A percentile compares a stretch with the other conserved stretches of the same genome.
Conservation (phyloP, 2,888 invertebrate species). For the Meiosimyza platycephala region DNA sequence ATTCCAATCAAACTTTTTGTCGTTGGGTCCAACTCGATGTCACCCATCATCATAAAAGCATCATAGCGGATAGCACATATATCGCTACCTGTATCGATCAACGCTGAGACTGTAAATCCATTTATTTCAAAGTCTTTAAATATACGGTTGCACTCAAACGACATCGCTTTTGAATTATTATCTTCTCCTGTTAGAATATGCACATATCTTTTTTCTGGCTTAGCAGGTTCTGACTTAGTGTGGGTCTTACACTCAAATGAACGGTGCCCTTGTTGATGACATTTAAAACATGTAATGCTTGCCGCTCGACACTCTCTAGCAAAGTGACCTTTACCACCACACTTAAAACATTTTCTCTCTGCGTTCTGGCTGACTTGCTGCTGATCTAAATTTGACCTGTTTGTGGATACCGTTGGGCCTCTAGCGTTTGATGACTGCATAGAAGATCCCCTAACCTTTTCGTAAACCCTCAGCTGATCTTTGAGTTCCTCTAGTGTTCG, state of each 20-base stretch:
- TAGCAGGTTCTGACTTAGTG: not conserved
- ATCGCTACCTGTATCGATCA: slow-evolving; percentile 29
- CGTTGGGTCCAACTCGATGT: slow-evolving; percentile 24
- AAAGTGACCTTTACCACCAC: slow-evolving; percentile 10
- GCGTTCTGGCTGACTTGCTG: not conserved
- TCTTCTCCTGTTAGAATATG: not conserved
- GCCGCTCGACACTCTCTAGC: slow-evolving; percentile 4
- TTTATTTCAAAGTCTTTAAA: slow-evolving; percentile 30
- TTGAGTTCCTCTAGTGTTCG: slow-evolving; percentile 35
- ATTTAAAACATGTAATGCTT: slow-evolving; percentile 26
- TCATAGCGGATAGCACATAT: slow-evolving; percentile 31
- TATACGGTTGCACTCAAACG: slow-evolving; percentile 18
- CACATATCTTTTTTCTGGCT: not conserved
- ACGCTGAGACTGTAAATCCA: slow-evolving; percentile 25
- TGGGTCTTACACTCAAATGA: slow-evolving; percentile 17
- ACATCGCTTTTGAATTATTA: not conserved
- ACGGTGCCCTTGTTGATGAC: slow-evolving; percentile 21
- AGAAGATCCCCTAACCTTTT: slow-evolving; percentile 27
- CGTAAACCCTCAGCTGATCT: slow-evolving; percentile 37
- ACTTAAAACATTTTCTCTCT: slow-evolving; percentile 11
- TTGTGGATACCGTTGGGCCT: not conserved
- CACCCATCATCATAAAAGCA: slow-evolving; percentile 22
- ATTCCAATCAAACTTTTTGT: slow-evolving; percentile 28
- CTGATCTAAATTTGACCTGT: not conserved
- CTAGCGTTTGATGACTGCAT: slow-evolving; percentile 16